Percentiles rank a stretch among this genome's conserved stretches.
phyloP scores from a whole-genome alignment of 2,888 invertebrate genomes.

The Drosophila nr. perissopoda region DNA sequence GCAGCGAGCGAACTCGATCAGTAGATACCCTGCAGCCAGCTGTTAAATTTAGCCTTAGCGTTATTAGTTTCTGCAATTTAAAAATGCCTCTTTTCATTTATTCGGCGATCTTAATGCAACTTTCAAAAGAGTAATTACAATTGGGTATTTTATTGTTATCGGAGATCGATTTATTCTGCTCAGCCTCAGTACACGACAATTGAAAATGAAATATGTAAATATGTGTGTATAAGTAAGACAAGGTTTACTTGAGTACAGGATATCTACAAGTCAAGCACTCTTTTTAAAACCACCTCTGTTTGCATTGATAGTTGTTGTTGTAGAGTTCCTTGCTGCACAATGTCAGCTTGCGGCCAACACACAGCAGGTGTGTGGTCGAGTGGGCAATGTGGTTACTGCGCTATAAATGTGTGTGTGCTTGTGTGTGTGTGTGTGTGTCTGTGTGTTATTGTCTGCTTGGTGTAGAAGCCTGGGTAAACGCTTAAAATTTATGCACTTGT shows the following conservation, averaged over 20 bases:
- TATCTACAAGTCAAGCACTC: not conserved
- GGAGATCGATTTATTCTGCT: not conserved
- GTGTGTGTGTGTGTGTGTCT: conserved; percentile 5
- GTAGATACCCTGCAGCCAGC: not conserved
- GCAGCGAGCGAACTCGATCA: no score
- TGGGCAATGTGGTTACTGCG: not conserved
- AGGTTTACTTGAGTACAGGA: not conserved
- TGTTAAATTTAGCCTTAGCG: not conserved
- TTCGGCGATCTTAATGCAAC: not conserved
- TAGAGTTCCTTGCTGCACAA: conserved; percentile 16
- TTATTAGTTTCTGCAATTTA: not conserved
- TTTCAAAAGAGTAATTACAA: not conserved
- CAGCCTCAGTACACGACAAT: no score
- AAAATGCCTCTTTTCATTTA: not conserved
- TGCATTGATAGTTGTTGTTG: conserved; percentile 4
- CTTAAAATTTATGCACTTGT: conserved; percentile 75
- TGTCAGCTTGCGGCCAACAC: conserved; percentile 38
- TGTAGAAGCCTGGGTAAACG: conserved; percentile 43
- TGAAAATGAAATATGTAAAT: no score
- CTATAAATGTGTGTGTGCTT: not conserved
- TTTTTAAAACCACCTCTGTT: not conserved
- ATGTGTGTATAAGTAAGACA: no score
- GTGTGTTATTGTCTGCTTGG: conserved; percentile 9
- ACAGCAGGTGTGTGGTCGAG: conserved; percentile 29
- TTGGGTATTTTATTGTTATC: not conserved